Conservation (phyloP, 2,797 vertebrate species). For the Tauraco hartlaubi region DNA sequence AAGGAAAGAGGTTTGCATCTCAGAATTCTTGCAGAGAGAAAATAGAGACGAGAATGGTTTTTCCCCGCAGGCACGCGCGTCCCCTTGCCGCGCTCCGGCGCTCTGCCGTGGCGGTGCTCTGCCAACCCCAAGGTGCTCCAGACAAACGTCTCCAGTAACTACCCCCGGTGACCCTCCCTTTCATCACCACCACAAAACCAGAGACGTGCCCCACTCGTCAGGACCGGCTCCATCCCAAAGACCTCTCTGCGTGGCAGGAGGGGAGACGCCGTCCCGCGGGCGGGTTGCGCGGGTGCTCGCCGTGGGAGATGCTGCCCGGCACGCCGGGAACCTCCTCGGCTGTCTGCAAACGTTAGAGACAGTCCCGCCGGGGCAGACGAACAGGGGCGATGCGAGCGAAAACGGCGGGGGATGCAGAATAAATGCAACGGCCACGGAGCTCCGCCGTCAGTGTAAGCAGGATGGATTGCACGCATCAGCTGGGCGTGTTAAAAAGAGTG, state of each 20-base stretch:
- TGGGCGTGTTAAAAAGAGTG: no score
- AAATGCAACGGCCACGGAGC: neutral
- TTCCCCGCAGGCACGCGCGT: no score
- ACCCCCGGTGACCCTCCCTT: neutral
- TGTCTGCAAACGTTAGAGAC: neutral
- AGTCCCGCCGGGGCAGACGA: no score
- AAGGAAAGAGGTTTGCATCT: no score
- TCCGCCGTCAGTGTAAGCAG: no score
- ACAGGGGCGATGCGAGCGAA: neutral
- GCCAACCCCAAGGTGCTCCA: rapidly evolving
- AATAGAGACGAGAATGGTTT: rapidly evolving
- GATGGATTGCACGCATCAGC: no score
- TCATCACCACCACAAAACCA: neutral
- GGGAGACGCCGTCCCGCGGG: no score
- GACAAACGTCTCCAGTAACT: neutral
- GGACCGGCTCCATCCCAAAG: neutral
- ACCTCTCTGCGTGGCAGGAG: neutral
- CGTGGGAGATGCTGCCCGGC: neutral
- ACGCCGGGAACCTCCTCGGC: rapidly evolving
- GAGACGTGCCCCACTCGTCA: rapidly evolving
- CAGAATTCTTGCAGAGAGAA: neutral
- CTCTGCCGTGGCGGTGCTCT: neutral
- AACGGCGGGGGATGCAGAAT: neutral
- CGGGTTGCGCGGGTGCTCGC: neutral
- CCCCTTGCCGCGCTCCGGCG: neutral